Evolutionary conservation across 2,888 invertebrate genomes (phyloP).

Genomic region (Sminthurinus aureus): DNA sequence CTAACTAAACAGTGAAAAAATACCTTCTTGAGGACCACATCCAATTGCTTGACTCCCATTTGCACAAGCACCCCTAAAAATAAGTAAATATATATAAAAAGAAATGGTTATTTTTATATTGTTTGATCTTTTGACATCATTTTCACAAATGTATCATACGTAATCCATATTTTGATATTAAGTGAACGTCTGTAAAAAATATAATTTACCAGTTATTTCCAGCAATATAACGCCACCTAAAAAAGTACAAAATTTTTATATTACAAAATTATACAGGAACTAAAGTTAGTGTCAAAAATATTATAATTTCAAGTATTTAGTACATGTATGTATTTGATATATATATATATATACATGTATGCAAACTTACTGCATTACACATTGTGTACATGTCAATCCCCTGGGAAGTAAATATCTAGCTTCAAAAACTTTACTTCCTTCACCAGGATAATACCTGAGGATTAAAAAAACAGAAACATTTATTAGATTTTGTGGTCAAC

Average conservation of each 20-base stretch:
- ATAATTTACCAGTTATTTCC: constrained; percentile 73
- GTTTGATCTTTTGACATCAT: background rate
- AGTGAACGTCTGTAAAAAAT: too few relatives aligned
- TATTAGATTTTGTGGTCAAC: too few relatives aligned
- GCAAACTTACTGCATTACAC: constrained; percentile 70
- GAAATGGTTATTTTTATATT: background rate
- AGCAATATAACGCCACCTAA: constrained; percentile 79
- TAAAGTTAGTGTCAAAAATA: background rate
- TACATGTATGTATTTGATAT: too few relatives aligned
- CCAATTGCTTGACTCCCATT: constrained; percentile 73
- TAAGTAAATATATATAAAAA: too few relatives aligned
- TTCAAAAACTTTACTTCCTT: constrained; percentile 81
- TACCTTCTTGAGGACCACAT: constrained; percentile 86
- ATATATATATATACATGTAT: background rate
- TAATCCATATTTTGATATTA: too few relatives aligned
- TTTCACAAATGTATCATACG: background rate
- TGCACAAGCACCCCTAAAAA: constrained; percentile 47
- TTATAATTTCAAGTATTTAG: background rate
- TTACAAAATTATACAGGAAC: background rate
- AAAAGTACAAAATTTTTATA: background rate
- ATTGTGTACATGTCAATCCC: constrained; percentile 78
- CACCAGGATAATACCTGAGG: constrained; percentile 64
- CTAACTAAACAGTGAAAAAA: constrained; percentile 68
- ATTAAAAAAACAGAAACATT: too few relatives aligned
- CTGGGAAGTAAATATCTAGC: constrained; percentile 73